Base-by-base conservation (phyloP, 2,888 invertebrate genomes). In the Perizoma affinitatum region DNA sequence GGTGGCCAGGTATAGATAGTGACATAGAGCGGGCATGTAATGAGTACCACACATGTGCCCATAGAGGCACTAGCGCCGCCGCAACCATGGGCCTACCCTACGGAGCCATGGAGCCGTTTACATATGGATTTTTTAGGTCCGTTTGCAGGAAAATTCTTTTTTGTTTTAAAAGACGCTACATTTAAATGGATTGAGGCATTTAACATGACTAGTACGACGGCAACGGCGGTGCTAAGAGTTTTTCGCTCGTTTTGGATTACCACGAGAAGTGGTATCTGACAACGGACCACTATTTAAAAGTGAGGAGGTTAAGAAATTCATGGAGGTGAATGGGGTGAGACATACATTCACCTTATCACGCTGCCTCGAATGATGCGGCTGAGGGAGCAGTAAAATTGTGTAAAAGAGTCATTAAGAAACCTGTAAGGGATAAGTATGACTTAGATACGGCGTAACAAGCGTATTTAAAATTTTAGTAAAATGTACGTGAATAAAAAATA, bases 141-240 rank as follows among this genome's bases (percentile, higher is more conserved):
- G n/a, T 51, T 56, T 5, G n/a, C 48, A 0, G 63, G 65, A 11
- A 59, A 54, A 10, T 64, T 55, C 0, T 70, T 65, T 65, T 58
- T 71, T n/a, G 55, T 67, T 3, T 5, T 68, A 35, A 60, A 67
- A 5, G 66, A 69, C 47, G 41, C 66, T 0, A 59, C 43, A 3
- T 58, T 64, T 1, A 73, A 73, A 56, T 73, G 71, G 73, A 11
- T 69, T 6, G 71, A 71, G 54, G 47, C 59, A 4, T 61, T 65
- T 52, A 6, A 61, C 34, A 67, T 72, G 69, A 22, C 7, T 2
- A 45, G 22, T 4, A 70, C 65, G 0, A 67, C 54, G 0, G 63
- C 67, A 3, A 10, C 36, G 3, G 54, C 48, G 0, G 64, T 65
- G 0, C 64, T 68, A 7, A 67, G 63, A 22, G 22, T 3, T 22